Evolutionary conservation across 1,140 invertebrate genomes (phyloP), one percentile per base, ranked within the genome.

Genomic region (Stegodyphus mimosarum): DNA sequence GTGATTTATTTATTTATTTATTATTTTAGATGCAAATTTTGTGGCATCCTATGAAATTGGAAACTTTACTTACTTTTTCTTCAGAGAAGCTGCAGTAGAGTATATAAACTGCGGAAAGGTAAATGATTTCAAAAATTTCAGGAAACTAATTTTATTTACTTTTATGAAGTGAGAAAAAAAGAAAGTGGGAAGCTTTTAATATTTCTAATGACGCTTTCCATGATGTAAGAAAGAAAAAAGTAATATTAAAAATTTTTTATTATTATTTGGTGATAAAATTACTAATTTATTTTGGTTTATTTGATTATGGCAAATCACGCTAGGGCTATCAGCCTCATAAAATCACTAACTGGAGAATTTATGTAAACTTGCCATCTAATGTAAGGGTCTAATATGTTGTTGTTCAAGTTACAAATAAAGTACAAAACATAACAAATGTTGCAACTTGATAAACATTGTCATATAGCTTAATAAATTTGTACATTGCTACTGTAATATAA

Each of bases 41-140:
- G 95, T 98, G 72, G 95, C 95, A 4, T 95, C 95, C 74, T 98
- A 97, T 90, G 97, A 98, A 90, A 94, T 95, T 60, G 95, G 95
- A 52, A 92, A 94, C 86, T 96, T 95, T 91, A 94, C 97, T 0
- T 98, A 97, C 89, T 98, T 98, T 90, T 92, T 98, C 83, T 97
- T 98, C 89, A 93, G 96, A 79, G 97, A 98, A 91, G 93, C 94
- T 9, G 96, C 97, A 17, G 95, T 97, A 2, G 97, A 98, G 90
- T 96, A 95, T 90, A 95, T 97, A 88, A 98, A 97, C 90, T 98
- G 96, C 91, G 97, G 96, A 88, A 98, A 98, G 93, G 95, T 95
- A 91, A 89, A 52, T 77, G 48, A 10, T 11, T 33, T 33, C 1
- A 33, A 33, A 33, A 33, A 33, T 33, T 33, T 33, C 33, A 33